Evolutionary conservation across 2,797 vertebrate genomes (phyloP).

Genomic region (Phoxinus dragarum): DNA sequence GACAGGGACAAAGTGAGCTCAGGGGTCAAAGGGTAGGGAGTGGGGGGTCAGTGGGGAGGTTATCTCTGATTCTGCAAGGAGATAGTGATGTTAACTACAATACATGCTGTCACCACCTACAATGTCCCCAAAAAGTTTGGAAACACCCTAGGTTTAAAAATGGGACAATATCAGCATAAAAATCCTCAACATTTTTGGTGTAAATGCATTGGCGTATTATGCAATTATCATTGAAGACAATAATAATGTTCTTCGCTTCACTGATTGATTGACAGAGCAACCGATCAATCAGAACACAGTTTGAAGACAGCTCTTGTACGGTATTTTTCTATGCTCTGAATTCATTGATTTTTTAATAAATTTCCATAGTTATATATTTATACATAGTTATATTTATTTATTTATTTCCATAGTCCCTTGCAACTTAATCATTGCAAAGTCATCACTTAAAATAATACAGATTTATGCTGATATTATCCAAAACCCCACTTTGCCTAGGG

Average conservation of each 20-base stretch:
- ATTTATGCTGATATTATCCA: constrained; percentile 30
- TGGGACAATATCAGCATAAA: not conserved
- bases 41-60: not conserved
- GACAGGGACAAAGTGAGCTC: constrained; percentile 15
- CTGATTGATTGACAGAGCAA: not conserved
- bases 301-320: not conserved
- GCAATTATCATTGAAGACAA: not conserved
- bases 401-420: not conserved
- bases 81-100: constrained; percentile 20
- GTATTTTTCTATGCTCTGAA: not conserved
- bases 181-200: no score
- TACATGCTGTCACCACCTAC: not conserved
- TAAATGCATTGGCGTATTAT: not conserved
- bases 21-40: constrained; percentile 12
- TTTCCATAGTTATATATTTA: not conserved
- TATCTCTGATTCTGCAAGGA: constrained; percentile 46
- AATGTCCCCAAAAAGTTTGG: not conserved
- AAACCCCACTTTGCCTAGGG: not conserved
- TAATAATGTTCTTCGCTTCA: not conserved
- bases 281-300: not conserved
- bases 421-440: not conserved
- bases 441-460: constrained; percentile 7
- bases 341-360: not conserved
- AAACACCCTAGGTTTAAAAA: not conserved
- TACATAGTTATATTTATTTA: not conserved